Conservation (phyloP, 1,140 invertebrate species). For the Globodera rostochiensis region DNA sequence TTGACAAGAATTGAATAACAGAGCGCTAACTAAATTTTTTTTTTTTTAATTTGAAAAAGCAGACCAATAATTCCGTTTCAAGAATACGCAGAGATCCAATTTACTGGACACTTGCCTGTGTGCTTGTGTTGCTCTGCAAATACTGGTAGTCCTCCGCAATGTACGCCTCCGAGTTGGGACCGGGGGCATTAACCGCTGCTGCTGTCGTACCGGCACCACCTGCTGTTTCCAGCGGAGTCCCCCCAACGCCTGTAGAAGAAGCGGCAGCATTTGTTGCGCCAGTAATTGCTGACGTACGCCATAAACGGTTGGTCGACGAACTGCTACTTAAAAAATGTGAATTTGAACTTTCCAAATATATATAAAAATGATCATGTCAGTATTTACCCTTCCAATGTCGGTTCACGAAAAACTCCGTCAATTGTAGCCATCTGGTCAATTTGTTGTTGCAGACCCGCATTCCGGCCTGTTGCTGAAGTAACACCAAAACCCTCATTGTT, state of each 20-base stretch:
- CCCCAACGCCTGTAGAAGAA: background rate
- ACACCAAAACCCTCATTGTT: background rate
- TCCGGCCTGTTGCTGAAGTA: too few relatives aligned
- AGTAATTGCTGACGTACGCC: background rate
- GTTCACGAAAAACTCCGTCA: background rate
- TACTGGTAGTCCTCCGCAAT: conserved; percentile 9
- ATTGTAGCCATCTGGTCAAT: background rate
- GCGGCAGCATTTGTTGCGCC: background rate
- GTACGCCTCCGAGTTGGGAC: conserved; percentile 2
- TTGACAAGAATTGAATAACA: conserved; percentile 51
- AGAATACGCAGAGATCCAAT: too few relatives aligned
- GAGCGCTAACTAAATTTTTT: conserved; percentile 32
- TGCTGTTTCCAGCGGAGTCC: conserved; percentile 1
- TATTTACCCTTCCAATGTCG: background rate
- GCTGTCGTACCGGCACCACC: background rate
- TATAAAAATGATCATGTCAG: too few relatives aligned
- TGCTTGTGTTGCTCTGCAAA: conserved; percentile 21
- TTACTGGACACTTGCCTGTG: conserved; percentile 11
- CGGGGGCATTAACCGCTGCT: conserved; percentile 27
- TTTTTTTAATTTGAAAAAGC: conserved; percentile 5
- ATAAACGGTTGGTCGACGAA: background rate
- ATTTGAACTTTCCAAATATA: background rate
- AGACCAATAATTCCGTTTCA: too few relatives aligned
- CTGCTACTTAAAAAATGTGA: background rate
- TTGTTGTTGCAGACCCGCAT: too few relatives aligned